Evolutionary conservation across 2,888 invertebrate species (phyloP).

Genomic region (Meandrusa payeni): DNA sequence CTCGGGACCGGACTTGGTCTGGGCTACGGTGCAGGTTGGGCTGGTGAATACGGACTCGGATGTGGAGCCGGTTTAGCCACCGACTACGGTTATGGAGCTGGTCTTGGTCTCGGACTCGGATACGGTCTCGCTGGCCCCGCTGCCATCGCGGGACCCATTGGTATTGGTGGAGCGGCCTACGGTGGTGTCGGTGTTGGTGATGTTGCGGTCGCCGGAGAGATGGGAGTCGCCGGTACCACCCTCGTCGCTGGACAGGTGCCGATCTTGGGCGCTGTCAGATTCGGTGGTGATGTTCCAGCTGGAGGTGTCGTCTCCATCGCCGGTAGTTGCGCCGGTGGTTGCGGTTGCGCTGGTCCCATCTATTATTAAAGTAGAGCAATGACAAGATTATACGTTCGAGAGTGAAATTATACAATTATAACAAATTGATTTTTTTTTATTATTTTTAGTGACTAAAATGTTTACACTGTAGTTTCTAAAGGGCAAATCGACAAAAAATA

Average conservation of each 20-base stretch:
- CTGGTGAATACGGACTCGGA: slow-evolving; percentile 5
- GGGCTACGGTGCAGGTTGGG: slow-evolving; percentile 4
- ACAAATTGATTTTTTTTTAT: too few species aligned
- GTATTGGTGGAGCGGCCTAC: too few species aligned
- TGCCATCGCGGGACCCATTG: slow-evolving; percentile 30
- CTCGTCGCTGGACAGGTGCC: slow-evolving; percentile 39
- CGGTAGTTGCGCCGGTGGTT: slow-evolving; percentile 35
- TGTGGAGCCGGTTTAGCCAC: slow-evolving; percentile 2
- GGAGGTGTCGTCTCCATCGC: slow-evolving; percentile 37
- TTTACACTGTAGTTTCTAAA: too few species aligned
- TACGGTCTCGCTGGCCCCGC: slow-evolving; percentile 22
- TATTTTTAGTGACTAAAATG: too few species aligned
- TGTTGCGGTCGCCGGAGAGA: slow-evolving; percentile 35
- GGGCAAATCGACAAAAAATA: too few species aligned
- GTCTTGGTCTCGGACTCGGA: slow-evolving; percentile 20
- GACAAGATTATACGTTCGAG: too few species aligned
- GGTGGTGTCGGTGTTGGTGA: slow-evolving; percentile 36
- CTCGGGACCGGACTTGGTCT: slow-evolving; percentile 20
- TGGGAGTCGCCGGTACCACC: slow-evolving; percentile 38
- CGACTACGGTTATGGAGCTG: slow-evolving; percentile 11
- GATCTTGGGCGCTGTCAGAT: slow-evolving; percentile 36
- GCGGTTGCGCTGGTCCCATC: slow-evolving; percentile 24
- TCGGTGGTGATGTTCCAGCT: slow-evolving; percentile 27
- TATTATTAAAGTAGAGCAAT: not conserved
- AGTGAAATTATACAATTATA: too few species aligned